A percentile compares a stretch with the other conserved stretches of the same genome.
These are phyloP conservation scores for Myotis davidii DNA, from an alignment of 2,113 vertebrate genomes.

Conservation along the genomic window DNA sequence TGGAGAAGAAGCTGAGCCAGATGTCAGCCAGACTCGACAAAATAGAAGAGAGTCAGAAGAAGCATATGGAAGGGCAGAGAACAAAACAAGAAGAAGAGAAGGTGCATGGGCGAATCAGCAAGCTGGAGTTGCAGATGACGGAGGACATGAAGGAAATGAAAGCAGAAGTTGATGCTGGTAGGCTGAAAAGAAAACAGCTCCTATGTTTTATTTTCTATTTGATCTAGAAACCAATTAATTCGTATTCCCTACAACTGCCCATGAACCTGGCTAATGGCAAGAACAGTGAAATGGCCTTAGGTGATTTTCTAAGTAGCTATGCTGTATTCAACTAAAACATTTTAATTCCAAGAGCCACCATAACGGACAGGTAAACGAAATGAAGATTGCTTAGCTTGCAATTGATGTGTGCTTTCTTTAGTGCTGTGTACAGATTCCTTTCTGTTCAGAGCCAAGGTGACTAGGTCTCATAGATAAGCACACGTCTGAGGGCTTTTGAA, in stretches of 20 bases:
- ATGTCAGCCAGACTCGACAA: conserved; percentile 86
- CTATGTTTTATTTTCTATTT: background rate
- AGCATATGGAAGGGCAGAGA: conserved; percentile 75
- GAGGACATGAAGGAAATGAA: conserved; percentile 87
- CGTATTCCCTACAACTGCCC: background rate
- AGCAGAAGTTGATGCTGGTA: conserved; percentile 87
- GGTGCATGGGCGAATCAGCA: conserved; percentile 83
- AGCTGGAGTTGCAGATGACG: conserved; percentile 84
- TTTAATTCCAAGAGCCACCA: background rate
- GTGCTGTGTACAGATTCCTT: background rate
- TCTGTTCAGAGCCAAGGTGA: background rate
- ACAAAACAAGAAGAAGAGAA: conserved; percentile 83
- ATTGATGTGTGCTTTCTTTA: background rate
- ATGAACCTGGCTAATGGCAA: background rate
- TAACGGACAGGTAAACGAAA: background rate
- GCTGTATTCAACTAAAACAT: background rate
- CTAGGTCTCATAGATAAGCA: background rate
- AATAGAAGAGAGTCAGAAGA: conserved; percentile 86
- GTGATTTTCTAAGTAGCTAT: background rate
- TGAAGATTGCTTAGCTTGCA: background rate
- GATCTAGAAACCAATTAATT: background rate
- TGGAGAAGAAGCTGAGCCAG: conserved; percentile 85
- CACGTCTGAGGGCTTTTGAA: background rate
- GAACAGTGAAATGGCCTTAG: no score
- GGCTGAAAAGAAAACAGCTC: conserved; percentile 7